Evolutionary conservation across 2,113 vertebrate species (phyloP), one percentile per base, ranked within the genome.

Genomic region (Chrysochloris asiatica): DNA sequence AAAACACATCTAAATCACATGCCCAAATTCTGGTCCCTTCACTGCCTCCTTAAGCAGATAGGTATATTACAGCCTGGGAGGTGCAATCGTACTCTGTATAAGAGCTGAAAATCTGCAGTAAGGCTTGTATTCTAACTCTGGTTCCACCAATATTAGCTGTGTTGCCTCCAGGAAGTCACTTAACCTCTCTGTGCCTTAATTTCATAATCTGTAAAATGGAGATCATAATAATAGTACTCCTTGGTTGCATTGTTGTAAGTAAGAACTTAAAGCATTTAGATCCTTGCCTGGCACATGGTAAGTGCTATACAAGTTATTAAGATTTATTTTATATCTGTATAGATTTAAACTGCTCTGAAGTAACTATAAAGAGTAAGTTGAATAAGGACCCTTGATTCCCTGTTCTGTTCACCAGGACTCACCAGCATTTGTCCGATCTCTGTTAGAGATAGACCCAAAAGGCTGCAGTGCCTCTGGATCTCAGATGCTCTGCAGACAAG

Each of bases 171-270:
- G 13, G 14, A 30, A 36, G 8, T 63, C 48, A n/a, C 56, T 67
- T 72, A 59, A 48, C 54, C n/a, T 92, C 61, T 92, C 87, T 82
- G 83, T n/a, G 38, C 61, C 85, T 87, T 21, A 6, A 22, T 8
- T 22, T 86, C 9, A 54, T 83, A 30, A 24, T 10, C 41, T 59
- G 12, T 75, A 52, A 71, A 78, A 67, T 1, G 38, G 47, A 52
- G 30, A 22, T 0, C 36, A 69, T 38, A 36, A 69, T 8, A 38
- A 69, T 38, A 69, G n/a, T 21, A 19, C 6, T 69, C 14, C 36
- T 41, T 45, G 8, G 4, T 30, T 41, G 54, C 22, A 26, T 9
- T 61, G 41, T 7, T 48, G 0, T 19, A 63, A 75, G 41, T 30
- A 71, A 8, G 47, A 59, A 88, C 19, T 36, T 52, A 65, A 65